Evolutionary conservation across 2,113 vertebrate genomes (phyloP).

Genomic region (Axis porcinus): DNA sequence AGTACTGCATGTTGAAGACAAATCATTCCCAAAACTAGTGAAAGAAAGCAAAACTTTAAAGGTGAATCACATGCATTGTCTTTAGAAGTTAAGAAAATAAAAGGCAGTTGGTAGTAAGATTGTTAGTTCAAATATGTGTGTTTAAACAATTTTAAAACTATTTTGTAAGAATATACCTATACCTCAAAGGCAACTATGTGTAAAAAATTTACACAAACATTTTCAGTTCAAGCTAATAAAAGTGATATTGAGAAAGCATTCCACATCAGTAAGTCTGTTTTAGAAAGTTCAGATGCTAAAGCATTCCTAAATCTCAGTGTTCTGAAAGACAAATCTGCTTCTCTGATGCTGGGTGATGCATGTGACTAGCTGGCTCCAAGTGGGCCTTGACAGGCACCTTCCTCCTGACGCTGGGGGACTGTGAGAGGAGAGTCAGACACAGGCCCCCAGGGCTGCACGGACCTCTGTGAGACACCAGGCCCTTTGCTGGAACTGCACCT

Average conservation of each 20-base stretch:
- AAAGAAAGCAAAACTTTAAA: constrained; percentile 52
- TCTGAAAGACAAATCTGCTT: constrained; percentile 78
- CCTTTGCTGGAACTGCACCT: too few species aligned
- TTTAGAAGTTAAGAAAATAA: constrained; percentile 77
- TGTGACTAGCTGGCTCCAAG: too few species aligned
- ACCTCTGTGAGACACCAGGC: too few species aligned
- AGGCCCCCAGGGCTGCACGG: too few species aligned
- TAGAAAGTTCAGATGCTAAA: constrained; percentile 74
- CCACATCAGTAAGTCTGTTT: constrained; percentile 72
- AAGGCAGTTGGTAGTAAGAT: constrained; percentile 74
- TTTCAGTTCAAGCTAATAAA: constrained; percentile 78
- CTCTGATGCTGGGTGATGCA: constrained; percentile 65
- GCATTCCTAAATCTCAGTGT: too few species aligned
- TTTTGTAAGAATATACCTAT: constrained; percentile 67
- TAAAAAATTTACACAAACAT: constrained; percentile 69
- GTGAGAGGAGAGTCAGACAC: too few species aligned
- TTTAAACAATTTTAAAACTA: constrained; percentile 73
- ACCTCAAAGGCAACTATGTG: constrained; percentile 72
- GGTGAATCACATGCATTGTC: constrained; percentile 51
- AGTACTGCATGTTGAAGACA: constrained; percentile 53
- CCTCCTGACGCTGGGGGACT: too few species aligned
- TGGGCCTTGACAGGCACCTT: too few species aligned
- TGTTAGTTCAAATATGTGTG: constrained; percentile 65
- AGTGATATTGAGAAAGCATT: constrained; percentile 80
- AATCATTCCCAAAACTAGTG: constrained; percentile 63